Base-by-base conservation (phyloP, 1,140 invertebrate species). In the Rhopalosiphum maidis region DNA sequence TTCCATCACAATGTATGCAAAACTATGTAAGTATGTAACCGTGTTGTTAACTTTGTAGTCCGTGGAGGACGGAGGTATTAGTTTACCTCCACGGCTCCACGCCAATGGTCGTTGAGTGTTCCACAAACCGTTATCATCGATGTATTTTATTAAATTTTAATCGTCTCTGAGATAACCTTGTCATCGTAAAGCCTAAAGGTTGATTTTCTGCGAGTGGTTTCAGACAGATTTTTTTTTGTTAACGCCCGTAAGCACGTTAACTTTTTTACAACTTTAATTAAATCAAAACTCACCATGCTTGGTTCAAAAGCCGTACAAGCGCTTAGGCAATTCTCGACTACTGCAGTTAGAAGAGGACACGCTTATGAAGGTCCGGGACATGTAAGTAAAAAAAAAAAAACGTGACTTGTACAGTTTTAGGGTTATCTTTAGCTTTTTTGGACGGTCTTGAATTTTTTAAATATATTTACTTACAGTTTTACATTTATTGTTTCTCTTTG, bases 351-450 rank as follows among this genome's bases (percentile, higher is more conserved):
- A 25, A 37, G 82, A n/a, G 41, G 30, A 23, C 91, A 93, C 23
- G 48, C 68, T 11, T 93, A 93, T 30, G 18, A 93, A 85, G 91
- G 91, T 41, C 91, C 91, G 1, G 91, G 91, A 25, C n/a, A 43
- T 18, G 91, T 93, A 93, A 93, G 91, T 93, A 35, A 5, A 46
- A 87, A 22, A 87, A 22, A 46, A 46, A 48, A 85, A 88, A 88
- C 43, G 43, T 43, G 22, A 46, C 43, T 43, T 37, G 7, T 22
- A 43, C 41, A 46, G 11, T 68, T 77, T 77, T 77, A 1, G 30
- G 60, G 60, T n/a, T 77, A 77, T 77, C 60, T 15, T 30, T 18
- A n/a, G n/a, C 15, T 23, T 54, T 22, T 77, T n/a, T 77, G 60
- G 30, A 77, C 15, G 15, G 0, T 77, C n/a, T 15, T 21, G 60